These are phyloP conservation scores for Listronotus oregonensis DNA, from an alignment of 1,140 invertebrate species.

Conservation along the genomic window DNA sequence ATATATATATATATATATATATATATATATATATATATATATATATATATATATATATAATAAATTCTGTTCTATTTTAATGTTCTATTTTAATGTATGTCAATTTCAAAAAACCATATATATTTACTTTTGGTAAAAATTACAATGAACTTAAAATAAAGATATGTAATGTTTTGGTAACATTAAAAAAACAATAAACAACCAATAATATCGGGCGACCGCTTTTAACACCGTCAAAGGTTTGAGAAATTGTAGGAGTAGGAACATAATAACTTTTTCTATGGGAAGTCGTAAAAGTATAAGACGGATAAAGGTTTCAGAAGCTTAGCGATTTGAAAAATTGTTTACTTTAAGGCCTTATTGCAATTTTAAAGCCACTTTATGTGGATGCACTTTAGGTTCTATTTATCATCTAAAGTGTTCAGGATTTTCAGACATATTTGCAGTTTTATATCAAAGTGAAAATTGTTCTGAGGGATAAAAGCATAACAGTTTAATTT, in stretches of 20 bases:
- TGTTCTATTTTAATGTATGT: no score
- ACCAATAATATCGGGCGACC: no score
- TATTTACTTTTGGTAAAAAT: no score
- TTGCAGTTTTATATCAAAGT: slow-evolving; percentile 24
- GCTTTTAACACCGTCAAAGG: no score
- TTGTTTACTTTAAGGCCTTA: slow-evolving; percentile 33
- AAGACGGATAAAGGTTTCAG: slow-evolving; percentile 12
- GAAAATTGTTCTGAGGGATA: slow-evolving; percentile 18
- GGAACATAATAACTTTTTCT: slow-evolving; percentile 19
- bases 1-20: no score
- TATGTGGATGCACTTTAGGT: slow-evolving; percentile 26
- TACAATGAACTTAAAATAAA: no score
- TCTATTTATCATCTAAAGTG: slow-evolving; percentile 30
- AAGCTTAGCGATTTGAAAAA: slow-evolving; percentile 31
- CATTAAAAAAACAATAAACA: no score
- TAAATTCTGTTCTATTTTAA: no score
- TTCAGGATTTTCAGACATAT: slow-evolving; percentile 26
- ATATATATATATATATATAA: no score
- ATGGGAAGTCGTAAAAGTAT: slow-evolving; percentile 29
- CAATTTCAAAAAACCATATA: no score
- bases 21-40: no score
- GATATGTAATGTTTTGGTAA: no score
- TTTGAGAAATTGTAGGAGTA: slow-evolving; percentile 3
- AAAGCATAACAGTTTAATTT: slow-evolving; percentile 22
- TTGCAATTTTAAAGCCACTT: slow-evolving; percentile 32